Evolutionary conservation across 2,797 vertebrate genomes (phyloP).

Genomic region (Bradypus variegatus): DNA sequence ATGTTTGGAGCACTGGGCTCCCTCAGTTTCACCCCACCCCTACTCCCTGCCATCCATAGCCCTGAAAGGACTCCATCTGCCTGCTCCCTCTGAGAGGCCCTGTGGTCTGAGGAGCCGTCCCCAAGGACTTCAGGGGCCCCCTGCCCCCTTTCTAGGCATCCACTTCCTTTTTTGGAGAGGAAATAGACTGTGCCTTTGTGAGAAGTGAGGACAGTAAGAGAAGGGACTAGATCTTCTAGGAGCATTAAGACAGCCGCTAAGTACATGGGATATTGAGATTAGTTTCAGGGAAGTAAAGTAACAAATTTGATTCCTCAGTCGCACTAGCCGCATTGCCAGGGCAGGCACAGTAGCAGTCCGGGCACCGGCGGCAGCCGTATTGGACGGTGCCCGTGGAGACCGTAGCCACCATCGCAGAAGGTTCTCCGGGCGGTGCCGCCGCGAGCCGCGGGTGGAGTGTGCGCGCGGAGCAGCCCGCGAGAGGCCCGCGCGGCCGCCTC

Average conservation of each 20-base stretch:
- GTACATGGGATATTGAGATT: rapidly evolving
- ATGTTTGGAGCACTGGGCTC: neutral
- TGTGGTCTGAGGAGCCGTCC: neutral
- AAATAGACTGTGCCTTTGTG: neutral
- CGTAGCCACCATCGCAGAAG: rapidly evolving
- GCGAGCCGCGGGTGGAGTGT: too few species aligned
- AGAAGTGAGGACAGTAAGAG: neutral
- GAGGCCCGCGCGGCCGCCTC: neutral
- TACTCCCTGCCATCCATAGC: neutral
- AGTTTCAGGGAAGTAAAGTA: neutral
- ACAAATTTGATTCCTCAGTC: rapidly evolving
- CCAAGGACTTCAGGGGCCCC: too few species aligned
- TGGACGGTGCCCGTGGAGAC: too few species aligned
- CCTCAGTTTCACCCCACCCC: neutral
- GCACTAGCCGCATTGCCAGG: neutral
- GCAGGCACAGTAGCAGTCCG: rapidly evolving
- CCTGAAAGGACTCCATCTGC: neutral
- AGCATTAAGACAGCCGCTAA: rapidly evolving
- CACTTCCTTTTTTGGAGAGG: neutral
- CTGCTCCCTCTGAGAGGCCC: neutral
- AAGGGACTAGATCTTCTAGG: too few species aligned
- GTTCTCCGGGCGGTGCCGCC: neutral
- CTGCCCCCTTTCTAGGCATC: neutral
- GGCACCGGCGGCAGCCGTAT: neutral
- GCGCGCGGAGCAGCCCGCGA: rapidly evolving